Conservation (phyloP, 2,113 vertebrate species). For the Salvelinus alpinus region DNA sequence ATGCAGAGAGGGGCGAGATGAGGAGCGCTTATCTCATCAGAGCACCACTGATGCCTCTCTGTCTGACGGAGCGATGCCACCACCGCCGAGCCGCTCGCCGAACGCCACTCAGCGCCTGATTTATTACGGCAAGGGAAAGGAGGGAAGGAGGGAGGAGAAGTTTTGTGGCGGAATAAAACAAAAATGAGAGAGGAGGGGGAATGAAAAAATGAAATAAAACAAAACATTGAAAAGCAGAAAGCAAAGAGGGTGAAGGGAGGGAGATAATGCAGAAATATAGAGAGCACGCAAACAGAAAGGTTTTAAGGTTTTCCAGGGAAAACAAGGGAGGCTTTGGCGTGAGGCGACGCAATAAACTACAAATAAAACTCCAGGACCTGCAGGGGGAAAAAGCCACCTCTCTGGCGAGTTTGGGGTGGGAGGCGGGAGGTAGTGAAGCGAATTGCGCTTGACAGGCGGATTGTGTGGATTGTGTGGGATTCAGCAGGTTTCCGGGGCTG, state of each 20-base stretch:
- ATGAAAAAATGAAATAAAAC: constrained; percentile 54
- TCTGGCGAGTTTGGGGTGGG: constrained; percentile 48
- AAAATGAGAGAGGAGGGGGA: constrained; percentile 71
- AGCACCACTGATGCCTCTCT: constrained; percentile 76
- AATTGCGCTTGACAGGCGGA: constrained; percentile 66
- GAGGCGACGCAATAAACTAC: constrained; percentile 69
- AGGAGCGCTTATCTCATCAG: constrained; percentile 90
- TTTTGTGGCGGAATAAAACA: constrained; percentile 74
- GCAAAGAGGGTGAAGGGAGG: constrained; percentile 33
- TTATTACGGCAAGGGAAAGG: constrained; percentile 70
- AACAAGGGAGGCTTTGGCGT: constrained; percentile 67
- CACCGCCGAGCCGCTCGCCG: constrained; percentile 75
- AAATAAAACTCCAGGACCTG: constrained; percentile 67
- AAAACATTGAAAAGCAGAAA: constrained; percentile 63
- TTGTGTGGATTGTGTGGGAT: constrained; percentile 66
- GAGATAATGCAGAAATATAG: constrained; percentile 75
- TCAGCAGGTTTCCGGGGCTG: constrained; percentile 60
- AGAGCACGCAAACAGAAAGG: constrained; percentile 74
- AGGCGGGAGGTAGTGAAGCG: constrained; percentile 43
- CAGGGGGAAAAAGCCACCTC: constrained; percentile 56
- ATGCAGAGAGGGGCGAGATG: constrained; percentile 88
- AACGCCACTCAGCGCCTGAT: constrained; percentile 41
- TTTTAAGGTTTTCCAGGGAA: constrained; percentile 71
- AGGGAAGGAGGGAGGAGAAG: constrained; percentile 67
- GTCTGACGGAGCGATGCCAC: constrained; percentile 44